Evolutionary conservation across 2,113 vertebrate genomes (phyloP).

Genomic region (Fulica atra): DNA sequence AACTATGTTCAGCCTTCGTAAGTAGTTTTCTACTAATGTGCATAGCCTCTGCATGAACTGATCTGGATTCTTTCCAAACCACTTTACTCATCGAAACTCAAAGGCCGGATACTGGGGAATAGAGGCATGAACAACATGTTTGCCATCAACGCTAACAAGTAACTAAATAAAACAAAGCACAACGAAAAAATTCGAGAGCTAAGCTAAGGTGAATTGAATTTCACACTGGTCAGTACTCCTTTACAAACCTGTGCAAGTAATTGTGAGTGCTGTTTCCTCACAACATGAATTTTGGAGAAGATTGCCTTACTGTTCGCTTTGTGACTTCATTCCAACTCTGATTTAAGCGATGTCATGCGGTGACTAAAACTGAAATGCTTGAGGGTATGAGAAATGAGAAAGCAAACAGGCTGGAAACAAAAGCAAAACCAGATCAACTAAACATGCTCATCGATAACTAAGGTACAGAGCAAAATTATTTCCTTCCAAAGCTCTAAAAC

Average conservation of each 20-base stretch:
- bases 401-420: background rate
- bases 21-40: background rate
- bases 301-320: background rate
- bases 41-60: background rate
- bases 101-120: background rate
- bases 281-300: background rate
- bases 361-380: background rate
- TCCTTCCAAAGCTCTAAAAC: background rate
- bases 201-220: background rate
- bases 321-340: background rate
- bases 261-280: background rate
- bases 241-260: background rate
- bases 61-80: conserved; percentile 12
- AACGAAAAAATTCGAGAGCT: background rate
- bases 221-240: background rate
- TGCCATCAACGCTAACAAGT: background rate
- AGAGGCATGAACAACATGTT: background rate
- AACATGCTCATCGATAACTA: background rate
- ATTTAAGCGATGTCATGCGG: background rate
- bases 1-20: background rate
- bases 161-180: background rate
- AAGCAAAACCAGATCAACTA: background rate
- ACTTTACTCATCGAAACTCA: background rate
- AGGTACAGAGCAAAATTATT: background rate
- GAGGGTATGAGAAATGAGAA: conserved; percentile 28